Conservation (phyloP, 2,113 vertebrate species). For the Phalacrocorax brasilianus region DNA sequence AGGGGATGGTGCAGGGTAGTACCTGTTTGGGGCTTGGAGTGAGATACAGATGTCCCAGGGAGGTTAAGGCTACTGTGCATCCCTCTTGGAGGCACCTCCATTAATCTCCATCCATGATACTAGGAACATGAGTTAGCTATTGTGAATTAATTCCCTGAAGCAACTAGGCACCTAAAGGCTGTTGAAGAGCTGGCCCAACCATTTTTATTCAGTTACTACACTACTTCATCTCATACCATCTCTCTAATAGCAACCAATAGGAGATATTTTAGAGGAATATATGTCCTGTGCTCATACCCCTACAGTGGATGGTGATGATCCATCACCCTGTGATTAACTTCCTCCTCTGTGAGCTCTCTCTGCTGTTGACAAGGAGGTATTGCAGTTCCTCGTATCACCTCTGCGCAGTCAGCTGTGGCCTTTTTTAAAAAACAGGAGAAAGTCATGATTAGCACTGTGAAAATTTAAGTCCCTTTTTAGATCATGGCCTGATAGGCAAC, state of each 20-base stretch:
- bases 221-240: neutral
- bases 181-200: neutral
- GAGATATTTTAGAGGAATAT: neutral
- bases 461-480: conserved; percentile 5
- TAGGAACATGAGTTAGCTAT: neutral
- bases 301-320: neutral
- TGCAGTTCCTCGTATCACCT: neutral
- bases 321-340: neutral
- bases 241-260: neutral
- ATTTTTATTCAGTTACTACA: neutral
- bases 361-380: conserved; percentile 16
- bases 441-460: neutral
- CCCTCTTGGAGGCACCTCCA: neutral
- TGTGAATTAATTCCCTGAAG: neutral
- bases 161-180: neutral
- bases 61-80: neutral
- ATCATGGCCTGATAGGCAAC: neutral
- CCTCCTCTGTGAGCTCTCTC: conserved; percentile 48
- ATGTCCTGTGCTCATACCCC: neutral
- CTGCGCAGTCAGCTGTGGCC: neutral
- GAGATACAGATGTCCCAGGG: neutral
- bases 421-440: neutral
- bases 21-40: neutral
- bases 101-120: neutral
- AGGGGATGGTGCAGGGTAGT: neutral